A percentile compares a stretch with the other conserved stretches of the same genome.
These are phyloP conservation scores for Plemyria rubiginata DNA, from an alignment of 2,888 invertebrate genomes.

Conservation along the genomic window DNA sequence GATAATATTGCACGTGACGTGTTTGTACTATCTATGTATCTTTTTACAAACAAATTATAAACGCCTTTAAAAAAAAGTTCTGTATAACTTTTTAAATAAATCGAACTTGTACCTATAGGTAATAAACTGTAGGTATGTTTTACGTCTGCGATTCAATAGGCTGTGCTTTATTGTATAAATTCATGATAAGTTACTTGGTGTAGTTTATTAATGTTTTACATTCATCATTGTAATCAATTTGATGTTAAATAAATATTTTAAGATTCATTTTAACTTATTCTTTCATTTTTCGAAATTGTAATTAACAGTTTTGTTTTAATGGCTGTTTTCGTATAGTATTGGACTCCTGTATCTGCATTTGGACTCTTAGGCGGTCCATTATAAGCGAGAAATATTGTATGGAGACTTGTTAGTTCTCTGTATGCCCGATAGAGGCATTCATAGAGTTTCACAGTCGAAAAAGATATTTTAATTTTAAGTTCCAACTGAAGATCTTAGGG, in stretches of 20 bases:
- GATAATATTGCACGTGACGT: background rate
- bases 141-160: conserved; percentile 80
- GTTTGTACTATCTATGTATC: background rate
- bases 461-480: too few species aligned
- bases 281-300: background rate
- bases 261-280: conserved; percentile 17
- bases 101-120: background rate
- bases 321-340: too few species aligned
- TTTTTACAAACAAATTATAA: too few species aligned
- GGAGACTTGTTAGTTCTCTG: too few species aligned
- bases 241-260: conserved; percentile 66
- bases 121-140: too few species aligned
- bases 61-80: background rate
- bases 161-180: conserved; percentile 76
- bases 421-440: too few species aligned
- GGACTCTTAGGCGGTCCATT: too few species aligned
- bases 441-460: too few species aligned
- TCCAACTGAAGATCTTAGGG: too few species aligned
- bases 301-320: background rate
- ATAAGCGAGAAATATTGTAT: too few species aligned
- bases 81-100: background rate
- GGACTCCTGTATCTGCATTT: too few species aligned
- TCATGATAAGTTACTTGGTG: conserved; percentile 53
- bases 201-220: conserved; percentile 53
- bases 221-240: conserved; percentile 57